A percentile compares a stretch with the other conserved stretches of the same genome.
Evolutionary conservation across 2,113 vertebrate genomes (phyloP).

Genomic region (Albula goreensis): DNA sequence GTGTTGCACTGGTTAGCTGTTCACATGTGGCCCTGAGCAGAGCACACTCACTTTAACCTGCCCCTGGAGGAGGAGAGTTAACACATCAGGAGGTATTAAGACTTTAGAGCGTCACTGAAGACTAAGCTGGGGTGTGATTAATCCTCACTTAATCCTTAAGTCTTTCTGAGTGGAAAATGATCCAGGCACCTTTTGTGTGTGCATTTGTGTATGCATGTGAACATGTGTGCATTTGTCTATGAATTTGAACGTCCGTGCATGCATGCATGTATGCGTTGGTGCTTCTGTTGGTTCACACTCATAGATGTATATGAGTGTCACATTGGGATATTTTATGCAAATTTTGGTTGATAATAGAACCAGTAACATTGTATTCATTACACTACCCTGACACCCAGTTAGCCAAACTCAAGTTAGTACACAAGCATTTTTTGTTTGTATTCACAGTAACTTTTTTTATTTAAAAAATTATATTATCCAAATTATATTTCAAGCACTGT

Average conservation of each 20-base stretch:
- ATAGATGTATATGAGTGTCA: not conserved
- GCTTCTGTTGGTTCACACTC: not conserved
- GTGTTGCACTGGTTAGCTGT: slow-evolving; percentile 3
- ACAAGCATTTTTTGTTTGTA: slow-evolving; percentile 14
- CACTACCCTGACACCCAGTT: not conserved
- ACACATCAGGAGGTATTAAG: slow-evolving; percentile 15
- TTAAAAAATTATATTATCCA: not conserved
- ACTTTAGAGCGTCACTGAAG: slow-evolving; percentile 12
- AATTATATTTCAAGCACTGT: not conserved
- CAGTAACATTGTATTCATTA: not conserved
- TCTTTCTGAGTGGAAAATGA: slow-evolving; percentile 23
- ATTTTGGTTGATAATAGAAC: slow-evolving; percentile 18
- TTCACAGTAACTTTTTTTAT: not conserved
- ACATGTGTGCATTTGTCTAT: not conserved
- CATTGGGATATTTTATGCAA: slow-evolving; percentile 20
- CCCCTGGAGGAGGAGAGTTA: not conserved
- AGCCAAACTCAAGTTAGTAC: slow-evolving; percentile 1
- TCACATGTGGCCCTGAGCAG: slow-evolving; percentile 1
- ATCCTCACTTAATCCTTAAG: slow-evolving; percentile 9
- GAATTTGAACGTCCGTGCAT: not conserved
- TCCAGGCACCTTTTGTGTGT: slow-evolving; percentile 3
- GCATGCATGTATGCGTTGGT: not conserved
- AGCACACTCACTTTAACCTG: not conserved
- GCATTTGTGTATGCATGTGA: not conserved
- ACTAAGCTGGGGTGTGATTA: slow-evolving; percentile 22